Base-by-base conservation (phyloP, 2,797 vertebrate genomes). In the Enteromius treurensis region DNA sequence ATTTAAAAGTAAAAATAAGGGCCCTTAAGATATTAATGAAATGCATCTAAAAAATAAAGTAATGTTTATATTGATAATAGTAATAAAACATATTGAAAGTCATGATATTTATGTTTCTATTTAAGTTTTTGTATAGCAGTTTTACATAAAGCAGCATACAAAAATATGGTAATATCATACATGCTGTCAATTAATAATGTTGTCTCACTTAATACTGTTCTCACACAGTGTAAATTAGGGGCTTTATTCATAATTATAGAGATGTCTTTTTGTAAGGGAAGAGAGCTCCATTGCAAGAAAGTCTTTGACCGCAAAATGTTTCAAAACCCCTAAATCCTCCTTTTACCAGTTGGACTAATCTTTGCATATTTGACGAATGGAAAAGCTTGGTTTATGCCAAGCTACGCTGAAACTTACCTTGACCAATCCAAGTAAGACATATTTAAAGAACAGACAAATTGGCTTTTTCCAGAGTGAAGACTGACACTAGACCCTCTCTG, bases 331-430 rank as follows among this genome's bases (percentile, higher is more conserved):
- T 49, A 49, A 49, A 49, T 73, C 5, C 34, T 37, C 1, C 49
- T n/a, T 74, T 74, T 34, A 53, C 10, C 71, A 74, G 71, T 53
- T 3, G 32, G 71, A 53, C 49, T n/a, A 74, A 53, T 74, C 1
- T 53, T 74, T 53, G 5, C 29, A 53, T 14, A 21, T 13, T n/a
- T 55, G 11, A 75, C 9, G 29, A 75, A 55, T 37, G 49, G 73
- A 75, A 75, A 58, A 40, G 37, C 34, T 58, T 58, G 7, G 34
- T 76, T 58, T 3, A 40, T 40, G 51, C 11, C 21, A 37, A 55
- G 19, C 53, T n/a, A 75, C 4, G 49, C 19, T 76, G 5, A 74
- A 53, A 37, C 11, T 19, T 53, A 53, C 51, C 26, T 34, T 74
- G 74, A 58, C 51, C 13, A 23, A 4, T 58, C 51, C 34, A 23